Base-by-base conservation (phyloP, 1,140 invertebrate species). In the Belonocnema kinseyi region DNA sequence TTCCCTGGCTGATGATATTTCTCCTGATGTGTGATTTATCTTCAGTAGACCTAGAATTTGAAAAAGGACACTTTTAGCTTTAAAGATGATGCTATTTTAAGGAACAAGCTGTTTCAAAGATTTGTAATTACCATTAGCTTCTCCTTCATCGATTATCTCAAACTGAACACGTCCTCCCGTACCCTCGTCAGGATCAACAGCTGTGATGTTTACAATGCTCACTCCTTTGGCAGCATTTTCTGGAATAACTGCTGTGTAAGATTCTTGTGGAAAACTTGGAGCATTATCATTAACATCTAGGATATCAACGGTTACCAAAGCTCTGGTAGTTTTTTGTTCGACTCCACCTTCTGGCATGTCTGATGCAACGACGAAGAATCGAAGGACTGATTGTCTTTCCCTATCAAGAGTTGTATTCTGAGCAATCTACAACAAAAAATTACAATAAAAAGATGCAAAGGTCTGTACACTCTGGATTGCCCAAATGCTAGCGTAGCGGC, bases 211-310 rank as follows among this genome's bases (percentile, higher is more conserved):
- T 3, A 95, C 89, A 2, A 96, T 93, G 50, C 92, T 94, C 17
- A 94, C 93, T 5, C 94, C 94, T 0, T 94, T 84, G 0, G 93
- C 91, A 0, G 94, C 95, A 81, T 97, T 97, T 88, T 98, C 96
- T 6, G 94, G 93, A 14, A 97, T 93, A 1, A 95, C 94, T 0
- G 92, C 91, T 0, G 91, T 93, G 66, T 93, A 93, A 1, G 88
- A 88, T 58, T 91, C 87, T 72, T 92, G 91, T 0, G 88, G 84
- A 58, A 93, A 93, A 21, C 77, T 84, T 0, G 96, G 95, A 17
- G 95, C 92, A 87, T 97, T 97, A 80, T 98, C 97, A 83, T 98
- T 97, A 0, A 96, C 95, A 87, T 97, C 96, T 0, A 95, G 86
- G 5, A 97, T 93, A 81, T 96, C 94, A 6, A 97, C 92, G 0